Evolutionary conservation across 2,113 vertebrate species (phyloP).

Genomic region (Guaruba guarouba): DNA sequence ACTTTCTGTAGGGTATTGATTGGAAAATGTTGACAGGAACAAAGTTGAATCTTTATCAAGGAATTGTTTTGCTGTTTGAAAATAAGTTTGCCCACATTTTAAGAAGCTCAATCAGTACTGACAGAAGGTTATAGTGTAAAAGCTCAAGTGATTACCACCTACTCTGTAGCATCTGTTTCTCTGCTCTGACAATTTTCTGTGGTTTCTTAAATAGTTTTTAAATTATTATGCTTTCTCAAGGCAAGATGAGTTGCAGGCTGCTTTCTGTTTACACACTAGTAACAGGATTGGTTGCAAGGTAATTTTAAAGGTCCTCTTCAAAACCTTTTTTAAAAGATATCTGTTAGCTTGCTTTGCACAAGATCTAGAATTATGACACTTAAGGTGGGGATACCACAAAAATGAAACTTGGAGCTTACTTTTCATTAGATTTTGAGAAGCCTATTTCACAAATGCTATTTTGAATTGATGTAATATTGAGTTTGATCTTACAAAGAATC

Average conservation of each 20-base stretch:
- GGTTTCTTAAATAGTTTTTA: neutral
- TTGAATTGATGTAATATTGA: neutral
- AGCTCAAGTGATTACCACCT: neutral
- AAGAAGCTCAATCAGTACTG: neutral
- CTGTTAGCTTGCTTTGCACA: neutral
- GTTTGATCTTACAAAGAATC: neutral
- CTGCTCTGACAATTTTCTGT: neutral
- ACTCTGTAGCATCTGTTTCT: neutral
- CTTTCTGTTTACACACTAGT: neutral
- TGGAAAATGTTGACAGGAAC: neutral
- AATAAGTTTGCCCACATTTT: neutral
- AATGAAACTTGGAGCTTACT: neutral
- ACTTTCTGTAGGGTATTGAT: neutral
- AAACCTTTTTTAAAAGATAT: neutral
- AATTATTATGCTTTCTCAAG: neutral
- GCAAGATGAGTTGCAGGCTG: neutral
- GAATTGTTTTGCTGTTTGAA: neutral
- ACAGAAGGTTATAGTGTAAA: neutral
- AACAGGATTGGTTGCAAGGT: neutral
- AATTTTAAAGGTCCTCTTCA: neutral
- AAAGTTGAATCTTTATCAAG: neutral
- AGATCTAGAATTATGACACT: neutral
- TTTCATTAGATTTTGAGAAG: neutral
- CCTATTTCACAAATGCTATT: neutral
- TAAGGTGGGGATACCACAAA: neutral